Evolutionary conservation across 2,797 vertebrate genomes (phyloP).

Genomic region (Galago senegalensis): DNA sequence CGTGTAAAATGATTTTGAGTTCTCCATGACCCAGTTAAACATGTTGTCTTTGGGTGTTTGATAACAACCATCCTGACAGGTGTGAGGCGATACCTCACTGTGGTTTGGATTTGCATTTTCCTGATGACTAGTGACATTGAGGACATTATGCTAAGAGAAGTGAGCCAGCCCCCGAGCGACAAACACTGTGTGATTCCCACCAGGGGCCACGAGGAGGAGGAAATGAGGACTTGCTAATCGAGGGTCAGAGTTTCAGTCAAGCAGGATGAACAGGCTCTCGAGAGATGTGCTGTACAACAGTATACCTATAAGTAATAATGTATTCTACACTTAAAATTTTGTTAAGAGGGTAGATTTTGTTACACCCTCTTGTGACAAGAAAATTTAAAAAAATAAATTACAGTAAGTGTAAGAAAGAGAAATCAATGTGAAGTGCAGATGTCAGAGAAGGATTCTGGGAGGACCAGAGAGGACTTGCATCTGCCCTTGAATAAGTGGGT

Average conservation of each 20-base stretch:
- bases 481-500: neutral
- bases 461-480: neutral
- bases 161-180: neutral
- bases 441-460: neutral
- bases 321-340: neutral
- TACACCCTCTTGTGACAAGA: neutral
- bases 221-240: neutral
- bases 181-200: neutral
- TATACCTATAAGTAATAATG: neutral
- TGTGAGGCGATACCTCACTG: neutral
- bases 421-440: neutral
- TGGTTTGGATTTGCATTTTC: neutral
- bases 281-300: neutral
- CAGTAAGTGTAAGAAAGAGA: neutral
- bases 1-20: neutral
- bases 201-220: fast-evolving
- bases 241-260: neutral
- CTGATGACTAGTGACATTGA: neutral
- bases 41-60: neutral
- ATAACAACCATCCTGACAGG: neutral
- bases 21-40: neutral
- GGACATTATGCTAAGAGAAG: neutral
- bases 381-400: neutral
- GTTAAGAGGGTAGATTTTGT: neutral
- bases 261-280: neutral